Base-by-base conservation (phyloP, 2,113 vertebrate genomes). In the Pachycephala philippinensis region DNA sequence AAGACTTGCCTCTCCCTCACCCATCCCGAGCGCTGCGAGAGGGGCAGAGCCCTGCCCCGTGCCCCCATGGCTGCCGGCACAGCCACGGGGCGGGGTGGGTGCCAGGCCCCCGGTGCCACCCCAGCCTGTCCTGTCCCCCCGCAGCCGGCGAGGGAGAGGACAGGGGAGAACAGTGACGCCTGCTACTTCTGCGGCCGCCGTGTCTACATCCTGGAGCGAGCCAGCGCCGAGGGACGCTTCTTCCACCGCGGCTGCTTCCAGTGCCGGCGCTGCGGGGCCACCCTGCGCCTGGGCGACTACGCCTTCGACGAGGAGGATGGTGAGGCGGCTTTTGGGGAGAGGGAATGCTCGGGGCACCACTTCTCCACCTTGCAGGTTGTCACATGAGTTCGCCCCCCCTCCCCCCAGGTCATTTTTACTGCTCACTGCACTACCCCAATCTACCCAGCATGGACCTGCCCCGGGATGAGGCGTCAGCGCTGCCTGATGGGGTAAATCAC, bases 191-290 rank as follows among this genome's bases (percentile, higher is more conserved):
- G 99, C 3, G 97, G 96, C 35, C 71, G 94, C 65, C 98, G 95
- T 18, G 98, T 99, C 22, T 99, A 99, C 33, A 97, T 99, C 83
- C 76, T 99, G 97, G 99, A 99, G 95, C 97, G 99, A n/a, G 97
- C 98, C 97, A 99, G 99, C 8, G 98, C 98, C 0, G 98, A 99
- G 49, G 99, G 99, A 81, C 98, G 87, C 90, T 99, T 99, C 98
- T 99, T 99, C 98, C 99, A 99, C 92, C 98, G 99, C 10, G 96
- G 98, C 94, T 99, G 99, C 97, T 99, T 99, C 98, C 97, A 95
- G 74, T 99, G 99, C 97, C 81, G 93, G 35, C 79, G 2, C 49
- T 99, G 99, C 47, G 87, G 98, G 84, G 97, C 98, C 97, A 99
- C 98, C 0, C 95, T 99, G 87, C 97, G 99, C 90, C 98, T 99